Evolutionary conservation across 2,888 invertebrate genomes (phyloP), one percentile per base, ranked within the genome.

Genomic region (Drosophila macrospina): DNA sequence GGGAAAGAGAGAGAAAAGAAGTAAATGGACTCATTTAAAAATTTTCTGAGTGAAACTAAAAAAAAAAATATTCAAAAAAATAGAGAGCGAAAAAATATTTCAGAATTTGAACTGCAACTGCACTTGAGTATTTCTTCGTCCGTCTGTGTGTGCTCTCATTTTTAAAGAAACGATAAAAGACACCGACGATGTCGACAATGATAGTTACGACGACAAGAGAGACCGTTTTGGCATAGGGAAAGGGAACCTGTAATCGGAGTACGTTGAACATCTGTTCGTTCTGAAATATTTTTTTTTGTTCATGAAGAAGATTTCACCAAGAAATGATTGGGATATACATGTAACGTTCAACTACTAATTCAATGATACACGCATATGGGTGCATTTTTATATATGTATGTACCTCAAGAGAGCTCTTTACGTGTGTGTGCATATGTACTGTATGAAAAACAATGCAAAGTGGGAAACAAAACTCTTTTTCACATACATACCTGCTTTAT

Each of bases 381-480:
- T 76, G 77, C 72, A 71, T 76, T 71, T 72, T 54, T n/a, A n/a
- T n/a, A n/a, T n/a, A 70, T 74, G 61, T 69, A 61, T 65, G 55
- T 26, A 24, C 0, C 8, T 37, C 15, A 30, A 51, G 42, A 26
- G 42, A 47, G 50, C 36, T 42, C 11, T 48, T 41, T 62, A 34
- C 60, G 45, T 51, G 54, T 60, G 56, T 50, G 48, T 64, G 45
- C 48, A 57, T 48, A 16, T 70, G 13, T 48, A 37, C 54, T 55
- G 44, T 55, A 72, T 68, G 57, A 60, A 68, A 78, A 59, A 75
- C 56, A 86, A 80, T 83, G 75, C 69, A 69, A 88, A 81, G 81
- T 84, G 88, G 88, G 80, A 86, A 88, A 85, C 81, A 81, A 88
- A 87, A 88, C 71, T 86, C 86, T 88, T 88, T 78, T 52, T 74